phyloP scores from a whole-genome alignment of 2,113 vertebrate species.

The Cathartes aura region DNA sequence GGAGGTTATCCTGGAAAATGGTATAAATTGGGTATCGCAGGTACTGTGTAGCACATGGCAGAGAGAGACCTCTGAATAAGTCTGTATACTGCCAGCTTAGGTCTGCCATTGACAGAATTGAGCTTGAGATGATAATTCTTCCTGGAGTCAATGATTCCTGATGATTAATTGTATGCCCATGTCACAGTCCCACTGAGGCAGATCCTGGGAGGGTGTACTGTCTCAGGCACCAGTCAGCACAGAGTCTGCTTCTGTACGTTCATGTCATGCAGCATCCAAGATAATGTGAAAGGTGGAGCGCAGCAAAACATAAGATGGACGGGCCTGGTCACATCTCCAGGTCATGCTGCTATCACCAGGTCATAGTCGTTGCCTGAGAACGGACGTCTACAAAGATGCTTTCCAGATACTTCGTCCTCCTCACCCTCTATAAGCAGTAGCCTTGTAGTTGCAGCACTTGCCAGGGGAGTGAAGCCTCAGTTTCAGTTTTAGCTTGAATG shows the following conservation, averaged over 20 bases:
- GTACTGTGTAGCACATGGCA: not conserved
- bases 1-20: not conserved
- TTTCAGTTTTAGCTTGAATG: not conserved
- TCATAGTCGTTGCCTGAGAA: not conserved
- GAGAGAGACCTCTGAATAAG: not conserved
- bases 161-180: not conserved
- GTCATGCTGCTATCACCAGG: not conserved
- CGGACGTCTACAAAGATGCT: not conserved
- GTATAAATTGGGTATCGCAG: not conserved
- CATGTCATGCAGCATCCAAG: not conserved
- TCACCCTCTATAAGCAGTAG: not conserved
- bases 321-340: not conserved
- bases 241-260: not conserved
- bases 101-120: not conserved
- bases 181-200: not conserved
- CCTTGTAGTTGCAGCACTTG: not conserved
- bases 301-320: not conserved
- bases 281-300: not conserved
- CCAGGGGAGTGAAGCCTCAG: not conserved
- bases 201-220: not conserved
- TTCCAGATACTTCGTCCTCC: not conserved
- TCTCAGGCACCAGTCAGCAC: not conserved
- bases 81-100: not conserved
- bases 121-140: not conserved
- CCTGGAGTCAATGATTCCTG: not conserved